Conservation (phyloP, 1,140 invertebrate genomes). For the Rhopalosiphum padi region DNA sequence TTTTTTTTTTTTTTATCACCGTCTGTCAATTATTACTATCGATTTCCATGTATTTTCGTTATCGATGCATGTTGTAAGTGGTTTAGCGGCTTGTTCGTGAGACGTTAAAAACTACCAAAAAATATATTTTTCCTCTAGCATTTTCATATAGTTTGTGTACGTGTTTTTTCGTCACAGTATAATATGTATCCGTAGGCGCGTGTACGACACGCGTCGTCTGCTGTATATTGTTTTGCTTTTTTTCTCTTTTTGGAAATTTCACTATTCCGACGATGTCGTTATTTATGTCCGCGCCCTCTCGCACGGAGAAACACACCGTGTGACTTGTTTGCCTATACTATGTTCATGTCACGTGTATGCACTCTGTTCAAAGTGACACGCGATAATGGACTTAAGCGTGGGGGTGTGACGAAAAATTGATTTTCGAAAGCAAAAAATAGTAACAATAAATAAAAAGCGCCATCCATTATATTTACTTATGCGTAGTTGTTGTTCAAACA, state of each 20-base stretch:
- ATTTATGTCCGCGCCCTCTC: not conserved
- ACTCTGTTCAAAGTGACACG: slow-evolving; percentile 33
- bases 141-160: not conserved
- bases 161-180: not conserved
- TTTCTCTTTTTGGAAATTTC: not conserved
- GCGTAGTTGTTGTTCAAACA: not conserved
- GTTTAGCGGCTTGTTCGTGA: not conserved
- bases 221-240: not conserved
- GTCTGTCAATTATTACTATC: not conserved
- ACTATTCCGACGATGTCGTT: not conserved
- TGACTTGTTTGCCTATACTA: not conserved
- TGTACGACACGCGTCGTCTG: not conserved
- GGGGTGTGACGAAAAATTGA: slow-evolving; percentile 36
- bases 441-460: slow-evolving; percentile 6
- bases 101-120: not conserved
- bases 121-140: not conserved
- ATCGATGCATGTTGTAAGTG: not conserved
- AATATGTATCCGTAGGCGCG: not conserved
- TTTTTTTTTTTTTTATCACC: too few species aligned
- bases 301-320: not conserved
- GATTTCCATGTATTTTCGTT: not conserved
- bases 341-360: slow-evolving; percentile 39
- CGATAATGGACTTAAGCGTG: slow-evolving; percentile 12
- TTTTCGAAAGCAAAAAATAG: not conserved
- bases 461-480: not conserved